Percentiles rank a stretch among this genome's conserved stretches.
Conservation (phyloP, 30 jellyfish, hydroid and myxozoan genomes). For the Chironex yamaguchii region DNA sequence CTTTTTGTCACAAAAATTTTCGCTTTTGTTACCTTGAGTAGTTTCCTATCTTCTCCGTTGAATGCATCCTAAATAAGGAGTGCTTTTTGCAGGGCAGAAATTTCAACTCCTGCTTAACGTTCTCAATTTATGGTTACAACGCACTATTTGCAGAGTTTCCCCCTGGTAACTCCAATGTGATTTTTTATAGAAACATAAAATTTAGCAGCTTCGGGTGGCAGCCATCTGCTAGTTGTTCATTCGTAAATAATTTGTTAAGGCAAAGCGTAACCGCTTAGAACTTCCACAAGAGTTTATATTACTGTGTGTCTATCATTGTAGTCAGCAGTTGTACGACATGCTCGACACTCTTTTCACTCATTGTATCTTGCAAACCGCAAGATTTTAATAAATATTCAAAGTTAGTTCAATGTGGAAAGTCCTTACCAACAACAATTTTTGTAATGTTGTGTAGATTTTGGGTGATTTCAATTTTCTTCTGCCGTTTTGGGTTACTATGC, state of each 20-base stretch:
- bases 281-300: neutral
- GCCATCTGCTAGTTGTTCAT: neutral
- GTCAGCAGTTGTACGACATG: neutral
- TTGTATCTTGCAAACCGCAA: neutral
- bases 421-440: neutral
- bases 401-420: neutral
- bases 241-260: neutral
- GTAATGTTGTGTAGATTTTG: neutral
- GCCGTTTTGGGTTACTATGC: neutral
- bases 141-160: neutral
- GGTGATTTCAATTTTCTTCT: neutral
- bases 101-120: neutral
- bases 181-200: neutral
- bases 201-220: neutral
- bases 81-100: too few species aligned
- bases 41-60: too few species aligned
- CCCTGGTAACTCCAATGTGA: neutral
- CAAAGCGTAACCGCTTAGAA: neutral
- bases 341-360: neutral
- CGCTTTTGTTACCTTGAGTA: too few species aligned
- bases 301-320: neutral
- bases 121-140: neutral
- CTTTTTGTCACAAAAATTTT: too few species aligned
- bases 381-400: neutral
- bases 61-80: too few species aligned